Base-by-base conservation (phyloP, 2,888 invertebrate genomes). In the Rotaria sp. region DNA sequence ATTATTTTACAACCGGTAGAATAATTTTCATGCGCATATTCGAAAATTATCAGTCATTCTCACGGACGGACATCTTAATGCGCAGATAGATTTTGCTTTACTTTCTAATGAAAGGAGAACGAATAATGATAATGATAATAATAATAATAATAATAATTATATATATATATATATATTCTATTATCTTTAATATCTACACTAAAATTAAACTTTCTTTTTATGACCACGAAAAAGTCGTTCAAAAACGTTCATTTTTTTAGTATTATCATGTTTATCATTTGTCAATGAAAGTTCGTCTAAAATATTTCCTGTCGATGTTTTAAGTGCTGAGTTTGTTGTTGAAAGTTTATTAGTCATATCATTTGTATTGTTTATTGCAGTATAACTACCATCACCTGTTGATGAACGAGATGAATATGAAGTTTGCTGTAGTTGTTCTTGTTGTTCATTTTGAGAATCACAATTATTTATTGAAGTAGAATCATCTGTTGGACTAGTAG, bases 231-330 rank as follows among this genome's bases (percentile, higher is more conserved):
- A 80, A 1, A 80, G 45, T 45, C 80, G 8, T 80, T 80, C 80
- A 26, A 80, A 80, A 80, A 80, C 80, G 45, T 80, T 80, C 80
- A 80, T 80, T 10, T 80, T 80, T 80, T 80, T 80, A 5, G 2
- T 80, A 3, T 10, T n/a, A 26, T 80, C 45, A n/a, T 80, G 80
- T 80, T 45, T 41, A n/a, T 80, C 45, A 13, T 80, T 45, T 0
- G 80, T 5, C 26, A 45, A 45, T 26, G 41, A 8, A 45, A 80
- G 80, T 45, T 45, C 80, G 45, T 45, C 45, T 24, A 80, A 80
- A 26, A 45, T 80, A n/a, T 41, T 45, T 45, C 24, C 41, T 80
- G 80, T 45, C n/a, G 80, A 80, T 80, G 80, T 21, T 45, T 80
- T 80, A 4, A 45, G 10, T 21, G 13, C 24, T 41, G 80, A 15